Evolutionary conservation across 1,140 invertebrate species (phyloP).

Genomic region (Drosophila rhopaloa): DNA sequence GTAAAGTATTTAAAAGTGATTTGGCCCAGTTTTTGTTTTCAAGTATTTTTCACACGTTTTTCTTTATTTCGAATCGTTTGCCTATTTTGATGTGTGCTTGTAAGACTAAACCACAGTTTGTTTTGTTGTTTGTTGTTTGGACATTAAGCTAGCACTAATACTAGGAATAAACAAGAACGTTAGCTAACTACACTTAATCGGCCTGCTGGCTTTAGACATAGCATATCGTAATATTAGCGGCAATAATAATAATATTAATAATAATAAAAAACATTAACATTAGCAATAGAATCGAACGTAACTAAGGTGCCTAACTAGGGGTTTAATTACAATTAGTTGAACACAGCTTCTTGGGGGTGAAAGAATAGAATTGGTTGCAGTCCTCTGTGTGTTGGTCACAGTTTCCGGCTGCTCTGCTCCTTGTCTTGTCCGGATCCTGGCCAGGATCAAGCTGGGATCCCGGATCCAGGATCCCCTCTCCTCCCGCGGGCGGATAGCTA

Average conservation of each 20-base stretch:
- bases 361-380: slow-evolving; percentile 81
- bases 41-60: slow-evolving; percentile 21
- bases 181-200: slow-evolving; percentile 36
- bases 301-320: slow-evolving; percentile 20
- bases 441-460: background rate
- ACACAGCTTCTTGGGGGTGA: slow-evolving; percentile 84
- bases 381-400: slow-evolving; percentile 14
- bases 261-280: slow-evolving; percentile 37
- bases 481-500: slow-evolving; percentile 12
- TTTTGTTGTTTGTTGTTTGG: slow-evolving; percentile 61
- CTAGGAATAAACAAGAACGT: slow-evolving; percentile 59
- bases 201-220: background rate
- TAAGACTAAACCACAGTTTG: slow-evolving; percentile 84
- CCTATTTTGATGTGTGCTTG: slow-evolving; percentile 47
- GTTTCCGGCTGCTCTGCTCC: slow-evolving; percentile 14
- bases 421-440: background rate
- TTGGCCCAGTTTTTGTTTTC: background rate
- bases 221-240: slow-evolving; percentile 1
- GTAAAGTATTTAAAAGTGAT: background rate
- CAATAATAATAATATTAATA: slow-evolving; percentile 14
- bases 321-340: slow-evolving; percentile 64
- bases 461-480: background rate
- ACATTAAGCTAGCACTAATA: slow-evolving; percentile 50
- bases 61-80: slow-evolving; percentile 44
- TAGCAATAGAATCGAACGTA: slow-evolving; percentile 20